Base-by-base conservation (phyloP, 2,888 invertebrate species). In the Horisme vitalbata region DNA sequence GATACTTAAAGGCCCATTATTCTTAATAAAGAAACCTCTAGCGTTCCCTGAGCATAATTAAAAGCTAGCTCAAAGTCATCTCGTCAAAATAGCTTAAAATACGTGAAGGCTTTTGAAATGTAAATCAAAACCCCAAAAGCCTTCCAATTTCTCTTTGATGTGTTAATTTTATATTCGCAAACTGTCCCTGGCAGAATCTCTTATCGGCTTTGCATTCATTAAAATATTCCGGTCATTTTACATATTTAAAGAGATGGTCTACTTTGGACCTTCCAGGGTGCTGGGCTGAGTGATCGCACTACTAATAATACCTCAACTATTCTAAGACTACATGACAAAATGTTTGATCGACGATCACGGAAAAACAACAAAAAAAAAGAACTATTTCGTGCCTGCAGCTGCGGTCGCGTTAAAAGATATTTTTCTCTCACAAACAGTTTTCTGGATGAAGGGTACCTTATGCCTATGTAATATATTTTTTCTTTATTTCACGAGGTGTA, bases 41-140 rank as follows among this genome's bases (percentile, higher is more conserved):
- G 21, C 23, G 2, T 32, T 7, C 8, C 28, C 41, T 41, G 21
- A 41, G 45, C 39, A 44, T 52, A 57, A 57, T 53, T 57, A 55
- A 52, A 45, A 41, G 48, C 49, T 38, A 21, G 43, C 49, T 38
- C 43, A 18, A 39, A 44, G 49, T 34, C 43, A 24, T 27, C 30
- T 20, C 44, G 41, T 26, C 47, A 48, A 30, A 48, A 58, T 57
- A 62, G 64, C 66, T 69, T 63, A 59, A 72, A 67, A 63, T 63
- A 57, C 63, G 52, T 62, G 57, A 64, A 57, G 67, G 78, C 79
- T 82, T 85, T 85, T 83, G 84, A 82, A 79, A 85, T 87, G 86
- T 79, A 86, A 86, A 87, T 87, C 77, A 65, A 72, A 79, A 74
- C 67, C 71, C 68, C 75, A 83, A 77, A 77, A 73, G 72, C 72